phyloP scores from a whole-genome alignment of 2,888 invertebrate species.

The Miltochrista miniata region DNA sequence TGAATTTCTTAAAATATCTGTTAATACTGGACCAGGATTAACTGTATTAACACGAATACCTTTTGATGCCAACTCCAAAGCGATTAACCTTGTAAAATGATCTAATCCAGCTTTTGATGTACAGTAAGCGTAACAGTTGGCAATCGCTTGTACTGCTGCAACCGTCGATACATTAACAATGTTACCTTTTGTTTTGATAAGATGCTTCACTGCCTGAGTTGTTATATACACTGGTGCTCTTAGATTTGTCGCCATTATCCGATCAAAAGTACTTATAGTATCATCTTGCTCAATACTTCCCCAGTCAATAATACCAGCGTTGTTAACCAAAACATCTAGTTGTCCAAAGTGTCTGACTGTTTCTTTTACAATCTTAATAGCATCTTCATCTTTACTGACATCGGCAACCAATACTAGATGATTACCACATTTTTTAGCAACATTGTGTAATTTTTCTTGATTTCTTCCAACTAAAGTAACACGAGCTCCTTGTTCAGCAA shows the following conservation, averaged over 20 bases:
- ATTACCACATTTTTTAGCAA: conserved; percentile 7
- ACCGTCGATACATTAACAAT: conserved; percentile 86
- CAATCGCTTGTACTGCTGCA: neutral
- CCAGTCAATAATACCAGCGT: conserved; percentile 10
- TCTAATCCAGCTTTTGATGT: conserved; percentile 7
- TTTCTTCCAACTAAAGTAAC: conserved; percentile 36
- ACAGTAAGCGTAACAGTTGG: neutral
- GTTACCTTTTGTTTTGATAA: conserved; percentile 67
- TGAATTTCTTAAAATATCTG: neutral
- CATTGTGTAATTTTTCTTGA: conserved; percentile 19
- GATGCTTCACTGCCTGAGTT: neutral
- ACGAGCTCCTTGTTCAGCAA: conserved; percentile 29
- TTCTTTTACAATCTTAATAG: conserved; percentile 10
- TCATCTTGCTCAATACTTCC: conserved; percentile 7
- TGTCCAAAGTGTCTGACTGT: conserved; percentile 11
- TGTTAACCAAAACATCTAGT: conserved; percentile 21
- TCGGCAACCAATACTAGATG: conserved; percentile 14
- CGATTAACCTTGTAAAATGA: conserved; percentile 1
- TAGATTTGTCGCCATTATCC: conserved; percentile 7
- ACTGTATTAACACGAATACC: too few relatives aligned
- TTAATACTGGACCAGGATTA: conserved; percentile 28
- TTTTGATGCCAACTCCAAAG: conserved; percentile 5
- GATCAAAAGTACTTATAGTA: conserved; percentile 13
- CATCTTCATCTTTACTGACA: conserved; percentile 16
- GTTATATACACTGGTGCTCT: conserved; percentile 5